Base-by-base conservation (phyloP, 2,797 vertebrate genomes). In the Cyclura pinguis region DNA sequence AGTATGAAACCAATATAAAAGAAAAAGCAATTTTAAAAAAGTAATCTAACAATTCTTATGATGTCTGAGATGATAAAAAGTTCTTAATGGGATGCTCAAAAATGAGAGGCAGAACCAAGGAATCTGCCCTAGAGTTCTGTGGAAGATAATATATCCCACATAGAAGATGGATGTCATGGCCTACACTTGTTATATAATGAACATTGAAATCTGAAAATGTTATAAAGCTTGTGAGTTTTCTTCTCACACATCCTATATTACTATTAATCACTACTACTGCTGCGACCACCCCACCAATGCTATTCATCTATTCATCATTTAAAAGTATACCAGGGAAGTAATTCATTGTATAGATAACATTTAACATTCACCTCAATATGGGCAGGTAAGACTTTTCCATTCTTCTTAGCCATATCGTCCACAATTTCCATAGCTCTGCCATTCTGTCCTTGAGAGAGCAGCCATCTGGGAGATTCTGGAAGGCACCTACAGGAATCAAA, bases 391-490 rank as follows among this genome's bases (percentile, higher is more conserved):
- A 93, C 82, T 85, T 96, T 98, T 89, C 20, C 88, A 84, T 98
- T 98, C 80, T 92, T 97, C 95, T 96, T 97, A 32, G 98, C 97
- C 0, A 98, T 98, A 80, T 96, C 1, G 1, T 89, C 89, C 32
- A 98, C n/a, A 91, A 98, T 95, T 92, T 92, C 95, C 96, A 97
- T 92, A 84, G 98, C 98, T 93, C 96, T 92, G 3, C 92, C 91
- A 24, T 93, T 97, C 93, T 96, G 97, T 18, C 97, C 97, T 96
- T 97, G 97, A 84, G 97, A 97, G 72, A 98, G 95, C 82, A 98
- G 92, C 98, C 98, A 98, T 50, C 98, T 96, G 18, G 98, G 98
- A 88, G 98, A 98, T 89, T 98, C 98, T 0, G 98, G 97, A 1
- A 98, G 89, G 78, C 96, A 97, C 98, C 98, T 98, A 80, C 0